phyloP scores from a whole-genome alignment of 2,113 vertebrate genomes.

The Myrmecophaga tridactyla region DNA sequence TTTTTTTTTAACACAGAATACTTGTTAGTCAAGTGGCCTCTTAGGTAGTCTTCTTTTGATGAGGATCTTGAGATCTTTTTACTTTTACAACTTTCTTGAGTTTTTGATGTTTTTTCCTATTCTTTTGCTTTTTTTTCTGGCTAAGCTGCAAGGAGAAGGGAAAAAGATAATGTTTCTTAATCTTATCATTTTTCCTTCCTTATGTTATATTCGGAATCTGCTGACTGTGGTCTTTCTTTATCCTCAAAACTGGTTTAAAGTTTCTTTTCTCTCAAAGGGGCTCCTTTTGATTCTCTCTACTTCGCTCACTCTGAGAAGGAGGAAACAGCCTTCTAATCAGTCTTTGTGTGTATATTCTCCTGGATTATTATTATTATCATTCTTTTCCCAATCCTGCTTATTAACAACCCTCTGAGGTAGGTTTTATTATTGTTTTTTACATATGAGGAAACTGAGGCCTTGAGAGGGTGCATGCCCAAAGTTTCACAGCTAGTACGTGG shows the following conservation, averaged over 20 bases:
- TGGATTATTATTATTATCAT: background rate
- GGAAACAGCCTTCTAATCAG: background rate
- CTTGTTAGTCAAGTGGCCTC: background rate
- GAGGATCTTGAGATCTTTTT: background rate
- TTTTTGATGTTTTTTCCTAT: slow-evolving; percentile 24
- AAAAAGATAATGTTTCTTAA: background rate
- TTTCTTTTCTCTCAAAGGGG: background rate
- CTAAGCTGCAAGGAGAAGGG: slow-evolving; percentile 13
- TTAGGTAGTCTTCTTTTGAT: slow-evolving; percentile 38
- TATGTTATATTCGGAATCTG: background rate
- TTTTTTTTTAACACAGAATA: background rate
- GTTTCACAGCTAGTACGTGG: background rate
- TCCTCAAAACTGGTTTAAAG: background rate
- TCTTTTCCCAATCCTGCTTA: background rate
- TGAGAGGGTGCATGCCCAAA: background rate
- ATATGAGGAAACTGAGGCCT: background rate
- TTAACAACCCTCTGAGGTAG: background rate
- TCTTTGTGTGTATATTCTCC: background rate
- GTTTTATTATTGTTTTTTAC: background rate
- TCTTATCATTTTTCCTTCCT: background rate
- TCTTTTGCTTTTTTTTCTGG: slow-evolving; percentile 58
- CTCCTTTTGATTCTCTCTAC: background rate
- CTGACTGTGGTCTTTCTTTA: background rate
- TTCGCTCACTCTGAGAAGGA: background rate
- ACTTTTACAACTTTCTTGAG: background rate